A percentile compares a stretch with the other conserved stretches of the same genome.
phyloP scores from a whole-genome alignment of 2,888 invertebrate genomes.

The Agrochola lota region DNA sequence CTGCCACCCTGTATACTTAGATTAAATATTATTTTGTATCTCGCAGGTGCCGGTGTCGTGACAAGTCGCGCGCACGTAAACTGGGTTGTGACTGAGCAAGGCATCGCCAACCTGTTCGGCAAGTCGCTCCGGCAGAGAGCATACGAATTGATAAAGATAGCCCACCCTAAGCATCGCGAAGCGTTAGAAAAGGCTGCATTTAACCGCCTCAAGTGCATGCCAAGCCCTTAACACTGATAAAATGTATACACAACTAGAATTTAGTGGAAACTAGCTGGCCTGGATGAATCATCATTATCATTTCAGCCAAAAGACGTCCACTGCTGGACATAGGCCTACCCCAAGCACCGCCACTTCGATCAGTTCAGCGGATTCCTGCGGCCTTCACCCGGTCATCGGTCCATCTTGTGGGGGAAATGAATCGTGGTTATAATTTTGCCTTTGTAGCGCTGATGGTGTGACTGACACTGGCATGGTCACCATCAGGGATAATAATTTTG shows the following conservation, averaged over 20 bases:
- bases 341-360: too few relatives aligned
- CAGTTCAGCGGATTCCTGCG: too few relatives aligned
- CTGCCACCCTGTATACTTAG: too few relatives aligned
- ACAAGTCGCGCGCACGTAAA: constrained; percentile 97
- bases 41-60: constrained; percentile 97
- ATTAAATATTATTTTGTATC: neutral
- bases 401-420: too few relatives aligned
- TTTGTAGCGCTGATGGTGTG: neutral
- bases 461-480: too few relatives aligned
- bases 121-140: constrained; percentile 97
- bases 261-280: neutral
- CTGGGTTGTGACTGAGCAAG: constrained; percentile 98
- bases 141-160: constrained; percentile 96
- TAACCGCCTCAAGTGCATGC: constrained; percentile 95
- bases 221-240: constrained; percentile 85
- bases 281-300: constrained; percentile 8
- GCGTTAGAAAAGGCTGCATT: constrained; percentile 96
- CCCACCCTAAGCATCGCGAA: constrained; percentile 97
- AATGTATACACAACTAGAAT: neutral
- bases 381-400: too few relatives aligned
- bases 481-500: too few relatives aligned
- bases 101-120: constrained; percentile 97
- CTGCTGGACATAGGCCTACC: too few relatives aligned
- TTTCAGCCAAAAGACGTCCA: too few relatives aligned
- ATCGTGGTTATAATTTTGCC: neutral